Conservation (phyloP, 2,113 vertebrate species). For the Salvelinus fontinalis region DNA sequence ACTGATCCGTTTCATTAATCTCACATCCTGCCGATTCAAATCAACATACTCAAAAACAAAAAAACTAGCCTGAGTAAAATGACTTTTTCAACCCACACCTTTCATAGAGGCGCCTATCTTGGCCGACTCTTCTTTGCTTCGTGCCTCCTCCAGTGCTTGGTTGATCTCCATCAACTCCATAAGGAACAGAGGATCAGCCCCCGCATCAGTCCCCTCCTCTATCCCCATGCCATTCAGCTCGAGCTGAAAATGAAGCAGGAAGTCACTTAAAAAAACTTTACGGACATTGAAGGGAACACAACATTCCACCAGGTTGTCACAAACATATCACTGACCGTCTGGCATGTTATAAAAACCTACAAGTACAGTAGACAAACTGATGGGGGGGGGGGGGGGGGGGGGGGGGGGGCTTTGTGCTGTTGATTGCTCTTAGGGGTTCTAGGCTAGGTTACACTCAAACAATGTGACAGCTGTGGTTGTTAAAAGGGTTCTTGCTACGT, state of each 20-base stretch:
- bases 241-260: constrained; percentile 73
- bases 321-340: background rate
- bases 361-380: background rate
- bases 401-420: too few species aligned
- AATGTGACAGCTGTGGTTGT: too few species aligned
- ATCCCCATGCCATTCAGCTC: constrained; percentile 80
- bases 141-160: constrained; percentile 80
- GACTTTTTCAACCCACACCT: constrained; percentile 67
- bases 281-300: background rate
- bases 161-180: constrained; percentile 90
- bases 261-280: constrained; percentile 11
- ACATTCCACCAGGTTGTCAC: too few species aligned
- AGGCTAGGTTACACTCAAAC: background rate
- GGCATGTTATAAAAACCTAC: background rate
- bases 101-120: constrained; percentile 76
- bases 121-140: constrained; percentile 60
- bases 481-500: background rate
- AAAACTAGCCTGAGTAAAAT: background rate
- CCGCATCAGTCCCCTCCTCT: constrained; percentile 78
- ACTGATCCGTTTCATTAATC: background rate
- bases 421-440: too few species aligned
- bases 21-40: constrained; percentile 1
- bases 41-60: background rate
- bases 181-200: constrained; percentile 76
- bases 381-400: background rate